phyloP scores from a whole-genome alignment of 1,140 invertebrate genomes.

The Drosophila novamexicana region DNA sequence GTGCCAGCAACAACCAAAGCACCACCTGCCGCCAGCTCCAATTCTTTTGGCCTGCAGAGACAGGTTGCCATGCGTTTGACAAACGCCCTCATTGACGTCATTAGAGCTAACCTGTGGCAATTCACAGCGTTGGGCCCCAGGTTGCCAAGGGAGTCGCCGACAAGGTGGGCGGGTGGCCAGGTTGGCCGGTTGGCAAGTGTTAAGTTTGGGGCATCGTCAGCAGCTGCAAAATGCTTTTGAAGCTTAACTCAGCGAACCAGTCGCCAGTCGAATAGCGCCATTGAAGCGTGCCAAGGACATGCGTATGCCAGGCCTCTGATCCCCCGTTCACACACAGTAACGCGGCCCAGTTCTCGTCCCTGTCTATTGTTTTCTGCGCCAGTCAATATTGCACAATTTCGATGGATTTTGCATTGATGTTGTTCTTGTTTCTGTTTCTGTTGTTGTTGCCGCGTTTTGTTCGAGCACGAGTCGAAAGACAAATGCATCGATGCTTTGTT shows the following conservation, averaged over 20 bases:
- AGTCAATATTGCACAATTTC: conserved; percentile 43
- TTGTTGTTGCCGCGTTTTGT: conserved; percentile 12
- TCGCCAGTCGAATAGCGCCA: conserved; percentile 39
- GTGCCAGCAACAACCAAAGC: conserved; percentile 51
- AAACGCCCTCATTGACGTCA: conserved; percentile 67
- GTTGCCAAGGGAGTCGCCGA: neutral
- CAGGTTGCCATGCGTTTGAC: conserved; percentile 46
- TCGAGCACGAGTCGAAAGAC: conserved; percentile 41
- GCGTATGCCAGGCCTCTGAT: conserved; percentile 12
- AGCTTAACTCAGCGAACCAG: conserved; percentile 46
- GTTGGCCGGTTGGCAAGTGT: neutral
- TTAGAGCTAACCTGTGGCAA: conserved; percentile 62
- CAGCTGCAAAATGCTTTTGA: conserved; percentile 50
- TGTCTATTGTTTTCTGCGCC: conserved; percentile 32
- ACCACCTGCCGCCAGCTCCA: neutral
- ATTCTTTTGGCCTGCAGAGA: neutral
- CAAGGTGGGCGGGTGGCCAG: neutral
- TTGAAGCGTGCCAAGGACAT: conserved; percentile 61
- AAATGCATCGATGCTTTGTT: conserved; percentile 31
- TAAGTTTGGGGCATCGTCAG: conserved; percentile 18
- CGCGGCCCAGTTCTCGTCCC: neutral
- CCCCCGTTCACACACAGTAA: neutral
- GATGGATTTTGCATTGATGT: conserved; percentile 22
- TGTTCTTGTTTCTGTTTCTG: conserved; percentile 11
- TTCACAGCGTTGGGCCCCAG: conserved; percentile 5